phyloP scores from a whole-genome alignment of 2,888 invertebrate species.

The Eurytoma californica region DNA sequence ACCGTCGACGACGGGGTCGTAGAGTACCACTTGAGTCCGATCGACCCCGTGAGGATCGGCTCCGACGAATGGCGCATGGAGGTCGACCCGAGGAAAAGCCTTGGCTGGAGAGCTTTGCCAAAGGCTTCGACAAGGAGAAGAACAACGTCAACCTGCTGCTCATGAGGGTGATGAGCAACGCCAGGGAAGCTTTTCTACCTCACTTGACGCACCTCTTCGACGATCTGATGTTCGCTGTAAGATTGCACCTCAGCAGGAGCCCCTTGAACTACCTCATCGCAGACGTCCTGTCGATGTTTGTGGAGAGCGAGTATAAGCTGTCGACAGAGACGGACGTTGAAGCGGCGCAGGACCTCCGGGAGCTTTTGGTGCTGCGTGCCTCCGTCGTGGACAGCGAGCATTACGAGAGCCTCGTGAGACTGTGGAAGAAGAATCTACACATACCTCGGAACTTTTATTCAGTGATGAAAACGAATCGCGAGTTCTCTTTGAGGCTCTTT shows the following conservation, averaged over 20 bases:
- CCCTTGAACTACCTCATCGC: constrained; percentile 80
- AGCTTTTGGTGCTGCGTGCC: constrained; percentile 76
- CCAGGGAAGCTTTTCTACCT: constrained; percentile 74
- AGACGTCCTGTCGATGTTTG: constrained; percentile 78
- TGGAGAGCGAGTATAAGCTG: constrained; percentile 76
- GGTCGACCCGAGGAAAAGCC: constrained; percentile 22
- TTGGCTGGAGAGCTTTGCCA: constrained; percentile 76
- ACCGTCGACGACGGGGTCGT: not conserved
- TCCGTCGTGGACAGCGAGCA: constrained; percentile 76
- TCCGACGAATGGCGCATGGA: not conserved
- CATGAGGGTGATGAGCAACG: constrained; percentile 80
- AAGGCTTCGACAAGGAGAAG: constrained; percentile 71
- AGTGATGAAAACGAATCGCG: constrained; percentile 51
- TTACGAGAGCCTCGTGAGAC: constrained; percentile 72
- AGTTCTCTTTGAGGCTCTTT: constrained; percentile 60
- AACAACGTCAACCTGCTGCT: constrained; percentile 80
- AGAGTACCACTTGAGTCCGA: constrained; percentile 5
- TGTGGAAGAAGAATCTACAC: constrained; percentile 61
- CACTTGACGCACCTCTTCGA: constrained; percentile 76
- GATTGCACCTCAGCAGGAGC: constrained; percentile 74
- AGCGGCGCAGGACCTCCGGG: constrained; percentile 76
- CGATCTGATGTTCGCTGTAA: constrained; percentile 75
- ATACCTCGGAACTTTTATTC: constrained; percentile 58
- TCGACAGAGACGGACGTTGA: constrained; percentile 59
- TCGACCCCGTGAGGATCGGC: not conserved